These are phyloP conservation scores for Coracias cyanogaster DNA, from an alignment of 2,797 vertebrate species.

Conservation along the genomic window DNA sequence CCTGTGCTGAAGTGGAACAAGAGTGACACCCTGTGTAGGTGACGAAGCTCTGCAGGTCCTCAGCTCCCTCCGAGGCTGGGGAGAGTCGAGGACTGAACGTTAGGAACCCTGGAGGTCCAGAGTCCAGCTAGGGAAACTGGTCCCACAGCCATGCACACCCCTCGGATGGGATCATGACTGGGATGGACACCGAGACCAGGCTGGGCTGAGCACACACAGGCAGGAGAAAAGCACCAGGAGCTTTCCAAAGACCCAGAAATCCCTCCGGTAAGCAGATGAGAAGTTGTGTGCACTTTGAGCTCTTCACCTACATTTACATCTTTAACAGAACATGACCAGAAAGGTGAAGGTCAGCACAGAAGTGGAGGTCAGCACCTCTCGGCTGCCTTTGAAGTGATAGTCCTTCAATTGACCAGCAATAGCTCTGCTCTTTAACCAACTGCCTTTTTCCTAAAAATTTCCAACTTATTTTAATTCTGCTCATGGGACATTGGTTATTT, in stretches of 20 bases:
- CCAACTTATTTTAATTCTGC: neutral
- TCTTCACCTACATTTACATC: neutral
- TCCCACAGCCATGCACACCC: neutral
- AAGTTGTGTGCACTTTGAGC: too few relatives aligned
- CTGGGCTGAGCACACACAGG: rapidly evolving
- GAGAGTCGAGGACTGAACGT: rapidly evolving
- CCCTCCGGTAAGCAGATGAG: neutral
- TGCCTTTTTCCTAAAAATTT: neutral
- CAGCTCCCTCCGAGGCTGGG: rapidly evolving
- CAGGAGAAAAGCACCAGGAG: neutral
- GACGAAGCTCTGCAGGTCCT: neutral
- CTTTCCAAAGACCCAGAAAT: rapidly evolving
- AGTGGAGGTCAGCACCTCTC: neutral
- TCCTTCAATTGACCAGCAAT: rapidly evolving
- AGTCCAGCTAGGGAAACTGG: neutral
- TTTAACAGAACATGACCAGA: rapidly evolving
- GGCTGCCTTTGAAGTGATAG: rapidly evolving
- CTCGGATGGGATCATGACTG: neutral
- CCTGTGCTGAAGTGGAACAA: neutral
- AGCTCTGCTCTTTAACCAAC: rapidly evolving
- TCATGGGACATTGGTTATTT: neutral
- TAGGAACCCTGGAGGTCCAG: neutral
- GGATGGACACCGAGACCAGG: rapidly evolving
- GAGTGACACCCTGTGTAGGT: neutral
- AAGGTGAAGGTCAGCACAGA: neutral